Evolutionary conservation across 2,113 vertebrate species (phyloP), one percentile per base, ranked within the genome.

Genomic region (Suricata suricatta): DNA sequence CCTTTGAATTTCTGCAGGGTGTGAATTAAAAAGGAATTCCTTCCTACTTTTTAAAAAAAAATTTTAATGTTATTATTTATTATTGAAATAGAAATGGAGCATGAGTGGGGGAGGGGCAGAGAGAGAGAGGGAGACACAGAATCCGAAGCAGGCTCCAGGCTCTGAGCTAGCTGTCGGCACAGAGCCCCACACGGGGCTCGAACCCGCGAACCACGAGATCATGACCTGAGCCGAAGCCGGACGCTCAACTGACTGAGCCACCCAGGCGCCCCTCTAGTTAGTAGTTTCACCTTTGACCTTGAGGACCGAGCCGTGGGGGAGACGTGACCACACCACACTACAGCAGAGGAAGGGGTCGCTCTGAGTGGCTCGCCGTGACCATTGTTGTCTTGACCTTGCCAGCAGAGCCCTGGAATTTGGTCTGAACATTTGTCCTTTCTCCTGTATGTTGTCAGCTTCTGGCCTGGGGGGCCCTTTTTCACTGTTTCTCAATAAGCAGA

Each of bases 1-100:
- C 83, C 31, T 81, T 68, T 74, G 88, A 25, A 44, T 77, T 83
- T 71, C 21, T 27, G 21, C 33, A 27, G 54, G 66, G n/a, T 17
- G 9, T 84, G 79, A 66, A 93, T 71, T 60, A 38, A 97, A 69
- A 27, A 69, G 85, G 3, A 44, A 76, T 54, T 89, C 74, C 25
- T 54, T 86, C 74, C 25, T 84, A 38, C 31, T 27, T 72, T 54
- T 31, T 64, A n/a, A n/a, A 41, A 41, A 41, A 41, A 41, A 41
- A 41, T 50, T 50, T 50, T 50, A 50, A 50, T 50, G 47, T 50
- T 41, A 41, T 50, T 50, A 50, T 6, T 50, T 50, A 50, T 50
- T 50, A 12, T 50, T 50, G 47, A 50, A 11, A 50, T 10, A 47
- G 44, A 47, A 10, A 47, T 8, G 10, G 44, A 47, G 4, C 44